phyloP scores from a whole-genome alignment of 2,888 invertebrate species.

The Acronicta leporina region DNA sequence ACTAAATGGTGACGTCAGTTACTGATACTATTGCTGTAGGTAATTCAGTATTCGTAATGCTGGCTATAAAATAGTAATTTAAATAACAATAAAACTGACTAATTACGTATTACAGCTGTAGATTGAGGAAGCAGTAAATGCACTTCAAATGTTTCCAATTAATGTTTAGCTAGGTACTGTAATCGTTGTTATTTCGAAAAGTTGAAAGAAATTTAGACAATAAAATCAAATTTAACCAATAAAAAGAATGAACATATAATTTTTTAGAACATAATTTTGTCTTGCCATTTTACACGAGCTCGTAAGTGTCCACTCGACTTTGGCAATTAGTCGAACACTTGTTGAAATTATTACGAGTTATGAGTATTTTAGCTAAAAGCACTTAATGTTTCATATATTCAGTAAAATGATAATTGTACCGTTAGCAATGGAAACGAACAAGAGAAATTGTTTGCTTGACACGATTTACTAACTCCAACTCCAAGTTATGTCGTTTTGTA shows the following conservation, averaged over 20 bases:
- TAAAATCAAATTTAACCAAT: background rate
- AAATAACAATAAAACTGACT: constrained; percentile 49
- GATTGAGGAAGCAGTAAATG: constrained; percentile 50
- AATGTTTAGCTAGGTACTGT: constrained; percentile 6
- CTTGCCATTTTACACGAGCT: too few species aligned
- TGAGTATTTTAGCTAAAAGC: too few species aligned
- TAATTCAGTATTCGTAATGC: constrained; percentile 42
- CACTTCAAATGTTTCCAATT: constrained; percentile 41
- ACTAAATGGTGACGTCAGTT: constrained; percentile 50
- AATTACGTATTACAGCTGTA: constrained; percentile 31
- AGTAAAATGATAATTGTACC: too few species aligned
- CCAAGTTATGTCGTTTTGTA: background rate
- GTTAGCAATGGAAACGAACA: background rate
- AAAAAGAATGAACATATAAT: background rate
- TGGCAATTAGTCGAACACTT: constrained; percentile 19
- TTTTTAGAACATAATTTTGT: background rate
- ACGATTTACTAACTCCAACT: background rate
- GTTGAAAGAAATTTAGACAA: background rate
- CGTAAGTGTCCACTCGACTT: constrained; percentile 13
- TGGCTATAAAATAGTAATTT: constrained; percentile 43
- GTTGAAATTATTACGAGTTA: background rate
- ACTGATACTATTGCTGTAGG: constrained; percentile 14
- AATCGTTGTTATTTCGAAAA: constrained; percentile 11
- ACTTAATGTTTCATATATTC: background rate
- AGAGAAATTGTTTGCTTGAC: background rate